Evolutionary conservation across 1,140 invertebrate species (phyloP).

Genomic region (Drosophila nannoptera): DNA sequence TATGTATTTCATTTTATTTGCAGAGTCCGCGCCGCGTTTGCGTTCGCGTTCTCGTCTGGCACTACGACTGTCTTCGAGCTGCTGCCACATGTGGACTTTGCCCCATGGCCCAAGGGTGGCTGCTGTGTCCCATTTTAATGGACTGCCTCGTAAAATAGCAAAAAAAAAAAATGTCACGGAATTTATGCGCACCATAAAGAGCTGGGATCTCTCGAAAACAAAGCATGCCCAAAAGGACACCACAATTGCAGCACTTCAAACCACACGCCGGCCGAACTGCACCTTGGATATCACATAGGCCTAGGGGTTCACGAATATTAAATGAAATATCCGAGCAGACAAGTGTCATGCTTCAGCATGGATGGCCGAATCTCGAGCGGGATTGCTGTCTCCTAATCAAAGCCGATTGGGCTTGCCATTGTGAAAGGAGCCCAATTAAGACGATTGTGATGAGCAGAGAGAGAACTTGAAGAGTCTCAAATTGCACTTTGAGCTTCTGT

Average conservation of each 20-base stretch:
- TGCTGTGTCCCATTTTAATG: slow-evolving; percentile 63
- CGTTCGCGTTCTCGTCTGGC: slow-evolving; percentile 3
- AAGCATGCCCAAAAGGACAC: slow-evolving; percentile 38
- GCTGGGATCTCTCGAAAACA: slow-evolving; percentile 53
- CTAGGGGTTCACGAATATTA: slow-evolving; percentile 40
- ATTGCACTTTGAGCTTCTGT: slow-evolving; percentile 28
- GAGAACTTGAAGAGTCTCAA: not conserved
- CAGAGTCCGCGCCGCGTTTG: not conserved
- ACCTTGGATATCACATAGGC: slow-evolving; percentile 36
- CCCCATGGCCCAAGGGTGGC: slow-evolving; percentile 14
- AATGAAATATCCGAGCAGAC: slow-evolving; percentile 63
- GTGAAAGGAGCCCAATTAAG: slow-evolving; percentile 55
- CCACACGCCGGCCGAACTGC: slow-evolving; percentile 34
- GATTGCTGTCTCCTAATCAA: slow-evolving; percentile 46
- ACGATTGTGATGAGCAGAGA: slow-evolving; percentile 36
- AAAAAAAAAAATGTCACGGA: slow-evolving; percentile 71
- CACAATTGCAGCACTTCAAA: slow-evolving; percentile 4
- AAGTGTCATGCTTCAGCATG: slow-evolving; percentile 1
- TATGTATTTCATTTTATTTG: slow-evolving; percentile 79
- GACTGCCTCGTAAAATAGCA: slow-evolving; percentile 71
- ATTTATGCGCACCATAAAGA: slow-evolving; percentile 69
- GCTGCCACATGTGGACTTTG: slow-evolving; percentile 54
- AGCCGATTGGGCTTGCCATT: slow-evolving; percentile 52
- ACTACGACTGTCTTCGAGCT: slow-evolving; percentile 27
- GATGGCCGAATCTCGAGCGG: not conserved